These are phyloP conservation scores for Ahaetulla prasina DNA, from an alignment of 2,113 vertebrate species.

Conservation along the genomic window DNA sequence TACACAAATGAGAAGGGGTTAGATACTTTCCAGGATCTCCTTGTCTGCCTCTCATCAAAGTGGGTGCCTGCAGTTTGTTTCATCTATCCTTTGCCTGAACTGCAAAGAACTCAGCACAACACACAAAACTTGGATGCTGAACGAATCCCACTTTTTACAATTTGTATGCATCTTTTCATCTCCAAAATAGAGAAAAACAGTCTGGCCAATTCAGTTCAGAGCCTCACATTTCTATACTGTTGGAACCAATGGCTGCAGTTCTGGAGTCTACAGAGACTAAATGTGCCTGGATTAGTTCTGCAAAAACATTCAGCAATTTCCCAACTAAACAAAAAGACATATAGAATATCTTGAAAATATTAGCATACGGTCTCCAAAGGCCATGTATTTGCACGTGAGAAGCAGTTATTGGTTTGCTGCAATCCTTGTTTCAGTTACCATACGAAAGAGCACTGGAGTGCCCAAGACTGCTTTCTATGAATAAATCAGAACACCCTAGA, in stretches of 20 bases:
- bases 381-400: not conserved
- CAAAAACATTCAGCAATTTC: not conserved
- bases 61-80: not conserved
- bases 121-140: not conserved
- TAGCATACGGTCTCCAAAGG: not conserved
- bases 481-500: not conserved
- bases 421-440: not conserved
- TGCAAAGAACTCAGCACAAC: not conserved
- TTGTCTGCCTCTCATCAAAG: not conserved
- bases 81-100: not conserved
- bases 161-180: fast-evolving
- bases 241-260: not conserved
- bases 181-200: not conserved
- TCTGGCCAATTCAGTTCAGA: not conserved
- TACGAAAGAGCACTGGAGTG: not conserved
- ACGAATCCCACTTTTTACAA: not conserved
- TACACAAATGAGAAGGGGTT: not conserved
- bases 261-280: not conserved
- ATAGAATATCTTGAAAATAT: not conserved
- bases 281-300: not conserved
- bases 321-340: not conserved
- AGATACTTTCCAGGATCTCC: not conserved
- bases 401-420: not conserved
- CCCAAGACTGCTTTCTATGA: not conserved
- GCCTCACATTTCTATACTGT: not conserved